These are phyloP conservation scores for Clusia tigrina DNA, from an alignment of 2,888 invertebrate species.

Conservation along the genomic window DNA sequence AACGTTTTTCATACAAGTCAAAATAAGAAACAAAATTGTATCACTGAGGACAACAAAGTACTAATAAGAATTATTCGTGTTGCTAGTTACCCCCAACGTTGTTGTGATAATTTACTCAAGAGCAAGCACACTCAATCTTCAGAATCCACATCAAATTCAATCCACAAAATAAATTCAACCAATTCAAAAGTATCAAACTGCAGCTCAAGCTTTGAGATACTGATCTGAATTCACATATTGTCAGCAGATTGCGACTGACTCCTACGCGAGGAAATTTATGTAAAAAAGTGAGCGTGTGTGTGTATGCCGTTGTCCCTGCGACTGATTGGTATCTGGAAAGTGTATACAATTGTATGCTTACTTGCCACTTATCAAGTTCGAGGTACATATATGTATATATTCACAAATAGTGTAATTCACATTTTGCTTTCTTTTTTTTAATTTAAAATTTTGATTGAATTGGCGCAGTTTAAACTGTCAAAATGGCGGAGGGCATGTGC, in stretches of 20 bases:
- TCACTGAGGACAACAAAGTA: background rate
- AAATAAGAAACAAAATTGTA: background rate
- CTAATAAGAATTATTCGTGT: background rate
- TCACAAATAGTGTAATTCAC: background rate
- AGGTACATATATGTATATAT: background rate
- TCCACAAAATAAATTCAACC: background rate
- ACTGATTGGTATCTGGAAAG: background rate
- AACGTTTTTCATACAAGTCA: background rate
- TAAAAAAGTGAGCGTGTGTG: background rate
- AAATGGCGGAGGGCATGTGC: background rate
- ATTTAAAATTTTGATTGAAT: background rate
- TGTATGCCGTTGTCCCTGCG: background rate
- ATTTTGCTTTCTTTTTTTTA: background rate
- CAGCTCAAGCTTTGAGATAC: too few species aligned
- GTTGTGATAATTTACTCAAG: too few species aligned
- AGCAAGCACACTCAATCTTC: background rate
- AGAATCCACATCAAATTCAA: background rate
- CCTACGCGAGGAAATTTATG: background rate
- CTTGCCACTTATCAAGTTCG: background rate
- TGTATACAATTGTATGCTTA: background rate
- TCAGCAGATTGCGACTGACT: background rate
- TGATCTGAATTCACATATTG: too few species aligned
- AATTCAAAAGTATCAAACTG: background rate
- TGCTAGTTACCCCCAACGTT: background rate
- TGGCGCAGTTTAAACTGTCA: conserved; percentile 1